Evolutionary conservation across 2,797 vertebrate species (phyloP).

Genomic region (Tapera naevia): DNA sequence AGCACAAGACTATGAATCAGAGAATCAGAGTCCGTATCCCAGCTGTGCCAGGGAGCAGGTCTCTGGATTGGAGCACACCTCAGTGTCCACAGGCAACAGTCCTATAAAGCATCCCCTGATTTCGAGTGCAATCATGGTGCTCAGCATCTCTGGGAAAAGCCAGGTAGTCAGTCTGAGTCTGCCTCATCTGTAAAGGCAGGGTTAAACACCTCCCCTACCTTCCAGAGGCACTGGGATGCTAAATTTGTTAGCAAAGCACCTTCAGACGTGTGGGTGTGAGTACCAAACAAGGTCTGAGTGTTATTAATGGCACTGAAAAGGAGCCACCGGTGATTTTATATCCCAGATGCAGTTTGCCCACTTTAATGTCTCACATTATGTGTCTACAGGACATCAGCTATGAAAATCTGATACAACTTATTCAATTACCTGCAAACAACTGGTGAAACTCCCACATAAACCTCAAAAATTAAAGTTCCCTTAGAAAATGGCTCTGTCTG

Average conservation of each 20-base stretch:
- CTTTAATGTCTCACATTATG: neutral
- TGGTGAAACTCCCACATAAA: neutral
- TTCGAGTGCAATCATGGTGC: neutral
- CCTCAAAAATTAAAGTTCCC: neutral
- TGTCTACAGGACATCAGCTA: neutral
- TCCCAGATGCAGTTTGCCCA: neutral
- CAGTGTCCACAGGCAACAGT: constrained; percentile 44
- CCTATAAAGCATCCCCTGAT: neutral
- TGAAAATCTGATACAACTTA: neutral
- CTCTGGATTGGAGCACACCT: neutral
- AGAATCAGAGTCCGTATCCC: constrained; percentile 10
- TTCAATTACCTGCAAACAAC: neutral
- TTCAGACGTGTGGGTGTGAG: constrained; percentile 45
- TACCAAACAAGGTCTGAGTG: neutral
- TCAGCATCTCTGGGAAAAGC: constrained; percentile 44
- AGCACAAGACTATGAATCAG: constrained; percentile 65
- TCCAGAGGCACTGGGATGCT: neutral
- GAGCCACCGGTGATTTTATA: neutral
- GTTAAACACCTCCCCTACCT: constrained; percentile 10
- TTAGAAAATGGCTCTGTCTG: neutral
- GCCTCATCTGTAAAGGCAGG: neutral
- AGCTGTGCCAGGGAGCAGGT: neutral
- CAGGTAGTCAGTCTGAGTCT: neutral
- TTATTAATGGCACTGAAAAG: neutral
- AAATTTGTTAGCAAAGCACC: neutral